Evolutionary conservation across 2,113 vertebrate genomes (phyloP).

Genomic region (Rhizomys pruinosus): DNA sequence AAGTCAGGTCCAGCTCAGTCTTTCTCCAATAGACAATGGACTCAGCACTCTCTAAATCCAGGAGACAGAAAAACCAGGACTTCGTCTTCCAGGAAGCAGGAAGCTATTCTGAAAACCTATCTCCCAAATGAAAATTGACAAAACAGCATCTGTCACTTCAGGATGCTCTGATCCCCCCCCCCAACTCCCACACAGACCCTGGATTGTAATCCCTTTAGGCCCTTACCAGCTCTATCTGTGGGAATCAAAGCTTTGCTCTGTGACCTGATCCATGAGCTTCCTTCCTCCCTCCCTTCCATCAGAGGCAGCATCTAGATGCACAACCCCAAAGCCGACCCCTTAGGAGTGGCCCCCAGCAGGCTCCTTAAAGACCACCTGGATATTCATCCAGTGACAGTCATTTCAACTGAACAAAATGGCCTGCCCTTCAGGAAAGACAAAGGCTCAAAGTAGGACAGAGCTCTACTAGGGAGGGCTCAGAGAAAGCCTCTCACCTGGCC

Average conservation of each 20-base stretch:
- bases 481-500: neutral
- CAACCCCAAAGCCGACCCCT: neutral
- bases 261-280: neutral
- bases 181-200: neutral
- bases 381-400: neutral
- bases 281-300: neutral
- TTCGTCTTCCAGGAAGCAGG: neutral
- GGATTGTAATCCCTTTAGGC: neutral
- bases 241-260: neutral
- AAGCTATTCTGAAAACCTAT: neutral
- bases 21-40: neutral
- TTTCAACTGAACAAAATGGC: neutral
- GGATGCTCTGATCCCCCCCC: too few relatives aligned
- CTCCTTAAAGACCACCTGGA: neutral
- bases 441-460: neutral
- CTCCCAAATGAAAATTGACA: neutral
- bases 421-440: neutral
- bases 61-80: neutral
- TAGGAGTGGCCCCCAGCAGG: accelerated
- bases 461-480: neutral
- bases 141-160: neutral
- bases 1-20: neutral
- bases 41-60: neutral
- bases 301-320: accelerated
- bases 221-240: neutral